A percentile compares a stretch with the other conserved stretches of the same genome.
These are phyloP conservation scores for Sebastes vulpes DNA, from an alignment of 2,797 vertebrate species.

Conservation along the genomic window DNA sequence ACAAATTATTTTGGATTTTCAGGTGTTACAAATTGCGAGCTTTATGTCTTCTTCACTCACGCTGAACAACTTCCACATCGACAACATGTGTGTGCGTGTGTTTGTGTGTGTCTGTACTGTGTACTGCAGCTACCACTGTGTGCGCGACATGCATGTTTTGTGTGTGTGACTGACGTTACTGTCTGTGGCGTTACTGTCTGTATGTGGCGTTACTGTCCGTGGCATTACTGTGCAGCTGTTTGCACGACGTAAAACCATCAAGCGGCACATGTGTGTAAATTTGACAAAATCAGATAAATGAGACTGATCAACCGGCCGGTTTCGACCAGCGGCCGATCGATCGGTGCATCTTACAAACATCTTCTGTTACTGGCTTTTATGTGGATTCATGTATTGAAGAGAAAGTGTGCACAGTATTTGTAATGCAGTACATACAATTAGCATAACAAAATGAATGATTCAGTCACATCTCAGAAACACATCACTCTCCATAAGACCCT, in stretches of 20 bases:
- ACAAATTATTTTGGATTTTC: too few species aligned
- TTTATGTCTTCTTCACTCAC: background rate
- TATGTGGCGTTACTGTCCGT: too few species aligned
- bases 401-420: background rate
- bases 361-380: background rate
- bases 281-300: too few species aligned
- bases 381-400: background rate
- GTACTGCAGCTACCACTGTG: background rate
- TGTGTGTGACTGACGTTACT: too few species aligned
- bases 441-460: conserved; percentile 28
- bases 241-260: too few species aligned
- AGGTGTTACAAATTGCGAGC: too few species aligned
- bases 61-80: background rate
- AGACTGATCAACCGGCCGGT: background rate
- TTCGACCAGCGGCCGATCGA: background rate
- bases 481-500: background rate
- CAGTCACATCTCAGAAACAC: background rate
- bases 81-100: background rate
- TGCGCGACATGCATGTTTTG: too few species aligned
- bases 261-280: too few species aligned
- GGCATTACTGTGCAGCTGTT: too few species aligned
- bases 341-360: background rate
- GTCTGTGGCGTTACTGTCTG: too few species aligned
- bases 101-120: background rate
- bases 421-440: background rate